phyloP scores from a whole-genome alignment of 2,888 invertebrate genomes.

The Saturnia japonica region DNA sequence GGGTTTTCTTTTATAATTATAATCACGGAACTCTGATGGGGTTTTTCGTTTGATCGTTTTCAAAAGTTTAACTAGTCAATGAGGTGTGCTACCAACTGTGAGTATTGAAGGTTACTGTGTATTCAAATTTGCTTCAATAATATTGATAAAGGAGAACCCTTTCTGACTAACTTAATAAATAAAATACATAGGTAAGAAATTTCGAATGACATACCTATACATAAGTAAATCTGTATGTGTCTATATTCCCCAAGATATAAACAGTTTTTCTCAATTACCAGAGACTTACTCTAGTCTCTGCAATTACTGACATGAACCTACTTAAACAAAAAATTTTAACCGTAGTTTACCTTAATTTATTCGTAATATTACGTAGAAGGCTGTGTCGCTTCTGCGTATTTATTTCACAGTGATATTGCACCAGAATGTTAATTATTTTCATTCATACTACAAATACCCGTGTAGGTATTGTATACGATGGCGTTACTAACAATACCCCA shows the following conservation, averaged over 20 bases:
- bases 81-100: not conserved
- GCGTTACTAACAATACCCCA: conserved; percentile 14
- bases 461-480: conserved; percentile 14
- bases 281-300: no score
- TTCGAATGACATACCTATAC: no score
- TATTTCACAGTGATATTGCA: conserved; percentile 16
- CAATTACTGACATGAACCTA: no score
- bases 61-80: no score
- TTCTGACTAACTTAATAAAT: not conserved
- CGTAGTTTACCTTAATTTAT: no score
- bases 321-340: no score
- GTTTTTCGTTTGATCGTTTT: no score
- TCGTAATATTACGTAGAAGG: not conserved
- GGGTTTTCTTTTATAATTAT: not conserved
- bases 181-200: not conserved
- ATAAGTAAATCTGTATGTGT: no score
- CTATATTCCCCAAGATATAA: no score
- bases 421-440: conserved; percentile 31
- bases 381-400: not conserved
- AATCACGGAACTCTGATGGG: not conserved
- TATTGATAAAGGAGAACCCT: not conserved
- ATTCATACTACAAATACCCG: conserved; percentile 29
- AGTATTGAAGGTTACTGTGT: not conserved
- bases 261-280: no score
- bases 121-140: not conserved